A percentile compares a stretch with the other conserved stretches of the same genome.
phyloP scores from a whole-genome alignment of 2,888 invertebrate genomes.

The Adineta ricciae region DNA sequence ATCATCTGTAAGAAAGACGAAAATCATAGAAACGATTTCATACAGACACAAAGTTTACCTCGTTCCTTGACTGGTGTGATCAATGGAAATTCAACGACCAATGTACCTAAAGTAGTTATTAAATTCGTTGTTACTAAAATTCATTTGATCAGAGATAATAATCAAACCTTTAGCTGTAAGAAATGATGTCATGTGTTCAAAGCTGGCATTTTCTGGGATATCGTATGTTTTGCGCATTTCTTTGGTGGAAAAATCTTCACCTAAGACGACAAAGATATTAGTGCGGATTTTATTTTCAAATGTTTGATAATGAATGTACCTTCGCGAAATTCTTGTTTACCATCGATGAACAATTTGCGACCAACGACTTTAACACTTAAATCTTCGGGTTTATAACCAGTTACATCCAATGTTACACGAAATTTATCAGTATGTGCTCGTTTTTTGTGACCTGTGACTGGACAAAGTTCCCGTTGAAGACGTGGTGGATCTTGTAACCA shows the following conservation, averaged over 20 bases:
- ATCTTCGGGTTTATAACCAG: slow-evolving; percentile 37
- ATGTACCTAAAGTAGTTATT: not conserved
- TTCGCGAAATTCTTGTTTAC: slow-evolving; percentile 37
- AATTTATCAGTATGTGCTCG: slow-evolving; percentile 18
- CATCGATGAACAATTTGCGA: slow-evolving; percentile 38
- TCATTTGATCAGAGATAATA: not conserved
- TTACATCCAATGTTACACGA: slow-evolving; percentile 26
- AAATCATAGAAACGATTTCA: not conserved
- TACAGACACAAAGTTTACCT: not conserved
- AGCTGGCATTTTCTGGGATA: slow-evolving; percentile 27
- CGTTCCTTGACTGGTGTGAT: not conserved
- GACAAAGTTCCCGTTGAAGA: not conserved
- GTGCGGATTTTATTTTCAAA: no score
- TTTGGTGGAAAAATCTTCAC: slow-evolving; percentile 25
- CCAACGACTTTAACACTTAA: slow-evolving; percentile 37
- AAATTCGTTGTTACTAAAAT: no score
- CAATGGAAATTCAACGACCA: slow-evolving; percentile 8
- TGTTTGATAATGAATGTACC: not conserved
- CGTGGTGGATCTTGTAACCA: slow-evolving; percentile 17
- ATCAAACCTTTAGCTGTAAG: slow-evolving; percentile 23
- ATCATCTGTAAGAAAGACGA: not conserved
- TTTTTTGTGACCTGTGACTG: not conserved
- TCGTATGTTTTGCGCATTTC: slow-evolving; percentile 29
- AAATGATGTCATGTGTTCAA: slow-evolving; percentile 29
- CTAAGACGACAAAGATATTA: not conserved